These are phyloP conservation scores for Phylloscopus trochilus DNA, from an alignment of 2,113 vertebrate species.

Conservation along the genomic window DNA sequence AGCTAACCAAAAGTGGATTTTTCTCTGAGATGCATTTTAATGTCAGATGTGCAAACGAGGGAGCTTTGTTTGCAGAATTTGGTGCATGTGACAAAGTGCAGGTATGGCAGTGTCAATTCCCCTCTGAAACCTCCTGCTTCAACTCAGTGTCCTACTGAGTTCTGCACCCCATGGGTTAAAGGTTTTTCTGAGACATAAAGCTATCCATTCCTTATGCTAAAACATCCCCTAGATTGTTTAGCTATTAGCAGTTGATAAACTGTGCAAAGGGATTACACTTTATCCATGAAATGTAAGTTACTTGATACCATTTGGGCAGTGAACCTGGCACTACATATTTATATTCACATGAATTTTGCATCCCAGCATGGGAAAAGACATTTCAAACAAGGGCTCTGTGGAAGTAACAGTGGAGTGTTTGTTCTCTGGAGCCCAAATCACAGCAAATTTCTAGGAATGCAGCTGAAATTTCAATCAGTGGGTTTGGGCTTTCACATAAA, in stretches of 20 bases:
- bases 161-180: neutral
- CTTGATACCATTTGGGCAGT: neutral
- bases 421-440: constrained; percentile 27
- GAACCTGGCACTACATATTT: neutral
- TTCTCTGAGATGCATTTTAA: neutral
- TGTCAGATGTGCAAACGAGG: neutral
- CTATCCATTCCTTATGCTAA: neutral
- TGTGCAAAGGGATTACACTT: neutral
- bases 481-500: constrained; percentile 20
- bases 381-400: neutral
- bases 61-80: neutral
- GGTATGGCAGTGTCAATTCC: neutral
- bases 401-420: constrained; percentile 43
- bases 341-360: constrained; percentile 3
- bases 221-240: neutral
- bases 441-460: constrained; percentile 46
- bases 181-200: neutral
- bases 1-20: neutral
- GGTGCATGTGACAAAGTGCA: neutral
- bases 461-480: constrained; percentile 46
- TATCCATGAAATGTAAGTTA: neutral
- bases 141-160: neutral
- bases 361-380: constrained; percentile 22
- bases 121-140: neutral
- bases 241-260: neutral